Conservation (phyloP, 2,113 vertebrate genomes). For the Oreochromis tanganicae region DNA sequence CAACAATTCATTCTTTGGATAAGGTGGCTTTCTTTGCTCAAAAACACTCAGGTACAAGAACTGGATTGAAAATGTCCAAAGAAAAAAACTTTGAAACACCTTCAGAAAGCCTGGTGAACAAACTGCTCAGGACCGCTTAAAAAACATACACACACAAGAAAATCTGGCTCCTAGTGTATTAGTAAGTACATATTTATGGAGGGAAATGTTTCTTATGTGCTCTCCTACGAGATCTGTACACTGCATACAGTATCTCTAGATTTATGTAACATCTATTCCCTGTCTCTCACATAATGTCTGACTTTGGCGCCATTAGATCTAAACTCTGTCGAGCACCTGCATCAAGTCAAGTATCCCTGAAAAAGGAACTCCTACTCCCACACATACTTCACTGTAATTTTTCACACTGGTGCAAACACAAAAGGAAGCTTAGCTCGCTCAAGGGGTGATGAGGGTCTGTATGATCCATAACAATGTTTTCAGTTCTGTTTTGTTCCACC, state of each 20-base stretch:
- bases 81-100: not conserved
- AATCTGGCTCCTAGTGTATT: not conserved
- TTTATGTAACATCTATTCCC: conserved; percentile 25
- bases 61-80: not conserved
- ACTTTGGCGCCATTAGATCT: not conserved
- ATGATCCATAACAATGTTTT: conserved; percentile 24
- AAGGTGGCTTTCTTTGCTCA: not conserved
- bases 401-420: conserved; percentile 4
- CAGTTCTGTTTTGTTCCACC: conserved; percentile 10
- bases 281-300: conserved; percentile 8
- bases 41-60: not conserved
- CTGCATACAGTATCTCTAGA: not conserved
- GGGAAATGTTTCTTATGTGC: not conserved
- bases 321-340: conserved; percentile 7
- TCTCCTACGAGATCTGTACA: not conserved
- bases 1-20: not conserved
- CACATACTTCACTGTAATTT: conserved; percentile 23
- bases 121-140: not conserved
- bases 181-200: not conserved
- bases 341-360: conserved; percentile 29
- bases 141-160: not conserved
- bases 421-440: conserved; percentile 19
- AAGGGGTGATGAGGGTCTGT: conserved; percentile 10
- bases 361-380: conserved; percentile 26
- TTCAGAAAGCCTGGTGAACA: not conserved